These are phyloP conservation scores for Acanthococcus lagerstroemiae DNA, from an alignment of 2,888 invertebrate genomes.

Conservation along the genomic window DNA sequence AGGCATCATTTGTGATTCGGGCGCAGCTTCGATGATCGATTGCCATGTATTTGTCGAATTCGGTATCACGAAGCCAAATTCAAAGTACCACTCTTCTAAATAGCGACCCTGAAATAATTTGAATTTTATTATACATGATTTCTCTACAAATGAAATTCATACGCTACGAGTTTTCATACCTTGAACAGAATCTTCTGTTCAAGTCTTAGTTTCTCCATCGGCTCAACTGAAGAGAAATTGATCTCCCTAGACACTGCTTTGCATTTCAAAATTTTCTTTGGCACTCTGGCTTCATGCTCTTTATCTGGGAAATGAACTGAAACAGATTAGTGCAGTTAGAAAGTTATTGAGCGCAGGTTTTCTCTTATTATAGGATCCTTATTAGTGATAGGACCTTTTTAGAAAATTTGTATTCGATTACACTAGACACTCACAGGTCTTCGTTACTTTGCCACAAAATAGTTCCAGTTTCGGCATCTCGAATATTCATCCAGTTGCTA, in stretches of 20 bases:
- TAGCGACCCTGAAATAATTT: conserved; percentile 79
- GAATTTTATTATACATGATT: not conserved
- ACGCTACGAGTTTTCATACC: conserved; percentile 38
- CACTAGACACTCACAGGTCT: conserved; percentile 59
- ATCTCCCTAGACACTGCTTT: conserved; percentile 80
- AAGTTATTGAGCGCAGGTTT: too few relatives aligned
- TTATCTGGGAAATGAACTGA: conserved; percentile 45
- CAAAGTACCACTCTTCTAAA: conserved; percentile 98
- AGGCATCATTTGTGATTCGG: conserved; percentile 99
- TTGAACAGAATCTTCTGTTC: conserved; percentile 66
- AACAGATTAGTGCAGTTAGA: not conserved
- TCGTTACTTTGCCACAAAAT: conserved; percentile 95
- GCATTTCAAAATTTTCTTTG: conserved; percentile 91
- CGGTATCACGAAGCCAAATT: conserved; percentile 97
- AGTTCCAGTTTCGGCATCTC: conserved; percentile 88
- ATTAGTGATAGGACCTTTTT: not conserved
- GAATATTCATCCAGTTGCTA: conserved; percentile 94
- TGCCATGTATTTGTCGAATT: conserved; percentile 99
- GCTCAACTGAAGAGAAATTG: conserved; percentile 80
- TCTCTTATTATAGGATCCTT: too few relatives aligned
- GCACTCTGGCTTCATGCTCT: conserved; percentile 95
- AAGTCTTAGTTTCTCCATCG: conserved; percentile 89
- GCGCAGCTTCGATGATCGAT: conserved; percentile 94
- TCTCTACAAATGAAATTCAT: too few relatives aligned
- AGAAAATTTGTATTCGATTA: not conserved